A percentile compares a stretch with the other conserved stretches of the same genome.
phyloP scores from a whole-genome alignment of 2,113 vertebrate genomes.

The Nicator chloris region DNA sequence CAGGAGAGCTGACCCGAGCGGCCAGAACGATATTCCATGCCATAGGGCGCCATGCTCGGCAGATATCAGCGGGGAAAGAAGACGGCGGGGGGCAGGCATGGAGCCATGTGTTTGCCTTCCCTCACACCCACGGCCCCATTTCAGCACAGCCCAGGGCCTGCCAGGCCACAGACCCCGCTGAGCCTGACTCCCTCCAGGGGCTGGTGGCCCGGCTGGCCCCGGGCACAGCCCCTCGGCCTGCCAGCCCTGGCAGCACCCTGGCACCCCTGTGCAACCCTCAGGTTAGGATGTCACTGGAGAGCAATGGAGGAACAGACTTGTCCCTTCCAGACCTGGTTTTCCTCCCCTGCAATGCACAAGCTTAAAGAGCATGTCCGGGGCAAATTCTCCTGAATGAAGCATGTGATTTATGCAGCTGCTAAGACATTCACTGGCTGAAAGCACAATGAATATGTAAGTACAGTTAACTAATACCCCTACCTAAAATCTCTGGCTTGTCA shows the following conservation, averaged over 20 bases:
- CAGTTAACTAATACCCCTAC: not conserved
- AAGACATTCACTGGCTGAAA: not conserved
- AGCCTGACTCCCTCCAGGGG: not conserved
- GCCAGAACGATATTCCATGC: not conserved
- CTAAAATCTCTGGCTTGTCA: not conserved
- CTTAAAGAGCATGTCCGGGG: not conserved
- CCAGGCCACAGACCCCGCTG: rapidly evolving
- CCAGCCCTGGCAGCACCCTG: not conserved
- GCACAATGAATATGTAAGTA: not conserved
- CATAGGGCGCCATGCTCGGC: not conserved
- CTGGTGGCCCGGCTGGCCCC: not conserved
- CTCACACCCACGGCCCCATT: rapidly evolving
- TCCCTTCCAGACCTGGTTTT: not conserved
- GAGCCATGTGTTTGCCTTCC: not conserved
- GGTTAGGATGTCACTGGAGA: not conserved
- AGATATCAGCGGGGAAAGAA: not conserved
- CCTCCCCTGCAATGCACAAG: not conserved
- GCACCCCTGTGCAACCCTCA: rapidly evolving
- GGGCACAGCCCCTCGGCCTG: not conserved
- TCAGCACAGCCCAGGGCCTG: not conserved
- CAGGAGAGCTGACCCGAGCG: not conserved
- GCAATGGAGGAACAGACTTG: rapidly evolving
- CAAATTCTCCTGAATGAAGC: not conserved
- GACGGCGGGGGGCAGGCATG: rapidly evolving
- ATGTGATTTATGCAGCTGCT: not conserved